phyloP scores from a whole-genome alignment of 2,113 vertebrate genomes.

The Lagopus leucura region DNA sequence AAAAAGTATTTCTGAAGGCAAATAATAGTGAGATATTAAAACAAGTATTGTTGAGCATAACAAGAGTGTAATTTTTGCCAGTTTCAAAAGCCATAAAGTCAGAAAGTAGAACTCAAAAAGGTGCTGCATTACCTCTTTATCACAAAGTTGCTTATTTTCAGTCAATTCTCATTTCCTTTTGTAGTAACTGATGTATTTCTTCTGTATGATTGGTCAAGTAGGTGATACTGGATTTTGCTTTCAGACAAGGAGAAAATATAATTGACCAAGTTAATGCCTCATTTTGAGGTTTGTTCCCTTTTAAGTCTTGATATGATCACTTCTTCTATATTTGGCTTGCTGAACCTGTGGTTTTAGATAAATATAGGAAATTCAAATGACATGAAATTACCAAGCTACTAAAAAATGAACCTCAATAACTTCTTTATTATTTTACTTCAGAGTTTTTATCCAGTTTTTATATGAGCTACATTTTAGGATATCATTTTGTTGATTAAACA shows the following conservation, averaged over 20 bases:
- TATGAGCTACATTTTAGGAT: background rate
- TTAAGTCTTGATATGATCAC: background rate
- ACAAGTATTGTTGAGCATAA: background rate
- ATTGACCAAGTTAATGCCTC: background rate
- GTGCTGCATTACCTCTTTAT: background rate
- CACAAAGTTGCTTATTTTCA: background rate
- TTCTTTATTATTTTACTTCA: rapidly evolving
- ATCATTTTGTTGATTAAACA: background rate
- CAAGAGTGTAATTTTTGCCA: background rate
- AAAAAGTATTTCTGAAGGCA: conserved; percentile 3
- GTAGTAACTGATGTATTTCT: background rate
- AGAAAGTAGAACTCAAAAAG: background rate
- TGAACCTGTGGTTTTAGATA: background rate
- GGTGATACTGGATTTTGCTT: background rate
- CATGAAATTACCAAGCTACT: background rate
- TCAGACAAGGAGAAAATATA: background rate
- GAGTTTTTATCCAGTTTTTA: background rate
- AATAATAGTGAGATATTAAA: background rate
- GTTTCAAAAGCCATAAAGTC: background rate
- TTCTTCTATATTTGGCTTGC: background rate
- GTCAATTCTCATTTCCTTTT: background rate
- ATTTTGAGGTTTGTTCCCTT: background rate
- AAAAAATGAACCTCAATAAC: background rate
- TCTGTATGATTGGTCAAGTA: background rate
- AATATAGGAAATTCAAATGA: background rate